Base-by-base conservation (phyloP, 2,888 invertebrate species). In the Calephelis perditalis region DNA sequence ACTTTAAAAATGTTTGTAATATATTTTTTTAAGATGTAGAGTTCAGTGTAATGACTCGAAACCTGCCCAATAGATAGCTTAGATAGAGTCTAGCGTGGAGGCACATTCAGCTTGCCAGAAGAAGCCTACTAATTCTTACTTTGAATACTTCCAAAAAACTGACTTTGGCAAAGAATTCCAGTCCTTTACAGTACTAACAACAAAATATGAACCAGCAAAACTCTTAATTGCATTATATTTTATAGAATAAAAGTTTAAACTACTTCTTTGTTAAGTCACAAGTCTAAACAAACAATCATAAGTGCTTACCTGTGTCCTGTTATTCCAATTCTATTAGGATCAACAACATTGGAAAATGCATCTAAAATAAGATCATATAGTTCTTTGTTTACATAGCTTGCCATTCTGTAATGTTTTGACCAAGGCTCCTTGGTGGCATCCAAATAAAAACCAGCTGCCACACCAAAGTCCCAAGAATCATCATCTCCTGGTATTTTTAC, bases 321-420 rank as follows among this genome's bases (percentile, higher is more conserved):
- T 64, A 96, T 95, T 10, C 96, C 95, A 71, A 94, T 93, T 71
- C 92, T 92, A 9, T 92, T 92, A 26, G 84, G 74, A 67, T 91
- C 83, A 54, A 91, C 84, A 37, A 86, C 70, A 76, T 84, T 83
- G 47, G 62, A 86, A 76, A 99, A 97, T 72, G 97, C 95, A 56
- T 92, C 84, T 68, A 93, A 92, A 49, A 99, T 91, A 57, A 98
- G 71, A 47, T 92, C 91, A 63, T 95, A 94, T 56, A 99, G 86
- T 85, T 99, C 98, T 62, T 93, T 92, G 7, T 96, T 97, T n/a
- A 99, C 88, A 73, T 99, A 99, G 65, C 95, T 96, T 74, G 94
- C 98, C 99, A 99, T 99, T 72, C 94, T 93, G 79, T 99, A 99
- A 88, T 99, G 94, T 43, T 92, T 94, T 45, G 94, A 94, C 99